Percentiles rank a stretch among this genome's conserved stretches.
phyloP scores from a whole-genome alignment of 2,797 vertebrate genomes.

The Onychomys leucogaster region DNA sequence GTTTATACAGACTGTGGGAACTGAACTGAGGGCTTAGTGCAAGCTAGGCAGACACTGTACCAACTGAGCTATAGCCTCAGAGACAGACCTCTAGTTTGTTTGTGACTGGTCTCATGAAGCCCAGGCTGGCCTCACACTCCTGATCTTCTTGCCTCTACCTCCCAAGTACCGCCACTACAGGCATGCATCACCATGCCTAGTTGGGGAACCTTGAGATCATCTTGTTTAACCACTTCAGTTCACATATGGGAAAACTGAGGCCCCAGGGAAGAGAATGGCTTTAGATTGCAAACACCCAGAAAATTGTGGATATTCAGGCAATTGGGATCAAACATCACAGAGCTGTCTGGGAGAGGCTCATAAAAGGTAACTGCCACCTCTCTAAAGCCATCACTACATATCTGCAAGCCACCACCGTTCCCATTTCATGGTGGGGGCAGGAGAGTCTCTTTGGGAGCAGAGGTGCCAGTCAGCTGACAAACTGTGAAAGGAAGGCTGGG shows the following conservation, averaged over 20 bases:
- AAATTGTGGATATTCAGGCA: not conserved
- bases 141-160: not conserved
- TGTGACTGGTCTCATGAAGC: not conserved
- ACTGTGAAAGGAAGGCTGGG: conserved; percentile 46
- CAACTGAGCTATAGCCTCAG: not conserved
- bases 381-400: not conserved
- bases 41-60: not conserved
- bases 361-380: not conserved
- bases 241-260: conserved; percentile 32
- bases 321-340: conserved; percentile 18
- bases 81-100: not conserved
- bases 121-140: not conserved
- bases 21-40: not conserved
- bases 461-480: conserved; percentile 65
- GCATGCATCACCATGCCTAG: not conserved
- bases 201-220: not conserved
- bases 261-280: not conserved
- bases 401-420: not conserved
- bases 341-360: not conserved
- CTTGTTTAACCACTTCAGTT: conserved; percentile 2
- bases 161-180: not conserved
- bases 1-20: not conserved
- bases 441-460: conserved; percentile 39
- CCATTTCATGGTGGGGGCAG: not conserved
- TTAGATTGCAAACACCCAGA: not conserved